Percentiles rank a stretch among this genome's conserved stretches.
phyloP scores from a whole-genome alignment of 1,140 invertebrate species.

The Ceratitis capitata region DNA sequence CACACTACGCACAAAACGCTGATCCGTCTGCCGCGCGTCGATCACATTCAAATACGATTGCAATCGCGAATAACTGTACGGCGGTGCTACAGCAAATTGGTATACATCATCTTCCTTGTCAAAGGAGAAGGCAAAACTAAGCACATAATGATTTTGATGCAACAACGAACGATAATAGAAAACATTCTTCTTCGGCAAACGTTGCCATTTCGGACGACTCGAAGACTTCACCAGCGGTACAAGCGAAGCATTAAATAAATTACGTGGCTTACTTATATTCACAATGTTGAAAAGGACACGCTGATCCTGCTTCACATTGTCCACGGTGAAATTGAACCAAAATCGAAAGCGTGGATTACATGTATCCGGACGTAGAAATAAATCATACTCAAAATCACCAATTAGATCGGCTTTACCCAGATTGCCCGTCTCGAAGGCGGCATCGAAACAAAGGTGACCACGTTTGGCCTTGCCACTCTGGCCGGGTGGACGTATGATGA shows the following conservation, averaged over 20 bases:
- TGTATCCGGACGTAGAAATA: conserved; percentile 95
- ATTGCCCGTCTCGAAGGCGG: conserved; percentile 97
- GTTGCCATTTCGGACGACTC: conserved; percentile 88
- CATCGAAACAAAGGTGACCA: conserved; percentile 97
- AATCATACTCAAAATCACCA: conserved; percentile 94
- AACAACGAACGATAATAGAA: conserved; percentile 93
- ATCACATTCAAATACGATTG: conserved; percentile 85
- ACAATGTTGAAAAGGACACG: conserved; percentile 97
- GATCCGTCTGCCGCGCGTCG: conserved; percentile 68
- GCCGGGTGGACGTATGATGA: conserved; percentile 91
- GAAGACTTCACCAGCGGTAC: conserved; percentile 94
- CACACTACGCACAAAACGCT: conserved; percentile 51
- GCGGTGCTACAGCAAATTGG: conserved; percentile 91
- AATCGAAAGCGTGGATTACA: conserved; percentile 92
- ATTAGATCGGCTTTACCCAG: conserved; percentile 93
- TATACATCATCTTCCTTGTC: conserved; percentile 93
- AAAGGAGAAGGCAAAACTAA: conserved; percentile 94
- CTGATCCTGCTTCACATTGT: conserved; percentile 94
- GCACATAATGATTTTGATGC: conserved; percentile 91
- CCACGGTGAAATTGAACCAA: conserved; percentile 99
- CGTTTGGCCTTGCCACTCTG: conserved; percentile 84
- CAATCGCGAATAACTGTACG: conserved; percentile 92
- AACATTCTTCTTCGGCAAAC: conserved; percentile 84
- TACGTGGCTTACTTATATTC: conserved; percentile 93
- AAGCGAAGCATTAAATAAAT: conserved; percentile 89